phyloP scores from a whole-genome alignment of 2,888 invertebrate genomes.

The Drosophila pseudotalamancana region DNA sequence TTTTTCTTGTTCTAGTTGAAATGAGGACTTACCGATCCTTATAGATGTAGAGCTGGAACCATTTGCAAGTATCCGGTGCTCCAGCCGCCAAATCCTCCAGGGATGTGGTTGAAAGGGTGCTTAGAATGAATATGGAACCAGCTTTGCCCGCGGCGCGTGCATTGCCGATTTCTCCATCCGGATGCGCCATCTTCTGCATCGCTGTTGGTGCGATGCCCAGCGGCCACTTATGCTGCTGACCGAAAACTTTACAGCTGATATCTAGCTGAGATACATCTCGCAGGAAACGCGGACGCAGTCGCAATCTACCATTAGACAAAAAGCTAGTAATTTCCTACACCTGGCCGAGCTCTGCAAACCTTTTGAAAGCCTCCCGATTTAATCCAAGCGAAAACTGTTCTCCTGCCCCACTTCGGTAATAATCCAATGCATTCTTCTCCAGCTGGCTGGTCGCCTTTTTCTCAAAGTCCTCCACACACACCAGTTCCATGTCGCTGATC shows the following conservation, averaged over 20 bases:
- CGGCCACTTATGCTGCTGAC: constrained; percentile 89
- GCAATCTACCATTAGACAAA: constrained; percentile 84
- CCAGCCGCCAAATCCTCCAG: constrained; percentile 93
- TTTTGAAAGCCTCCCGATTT: constrained; percentile 90
- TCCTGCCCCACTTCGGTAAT: constrained; percentile 94
- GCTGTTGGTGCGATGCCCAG: constrained; percentile 94
- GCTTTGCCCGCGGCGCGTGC: constrained; percentile 92
- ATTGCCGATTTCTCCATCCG: constrained; percentile 94
- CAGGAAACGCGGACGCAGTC: constrained; percentile 91
- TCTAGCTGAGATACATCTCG: constrained; percentile 89
- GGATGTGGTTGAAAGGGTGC: constrained; percentile 94
- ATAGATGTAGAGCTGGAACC: constrained; percentile 97
- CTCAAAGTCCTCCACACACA: constrained; percentile 92
- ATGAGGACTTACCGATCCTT: constrained; percentile 88
- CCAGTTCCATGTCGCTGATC: constrained; percentile 82
- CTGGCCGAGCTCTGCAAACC: neutral
- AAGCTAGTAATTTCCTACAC: neutral
- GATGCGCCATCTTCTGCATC: constrained; percentile 96
- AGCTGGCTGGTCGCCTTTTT: constrained; percentile 87
- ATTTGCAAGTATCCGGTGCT: constrained; percentile 92
- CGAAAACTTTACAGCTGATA: constrained; percentile 87
- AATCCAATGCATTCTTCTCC: constrained; percentile 90
- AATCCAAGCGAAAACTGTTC: constrained; percentile 90
- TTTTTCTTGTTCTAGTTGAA: too few relatives aligned
- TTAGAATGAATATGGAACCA: constrained; percentile 91